Conservation (phyloP, 2,797 vertebrate species). For the Pseudomugil tenellus region DNA sequence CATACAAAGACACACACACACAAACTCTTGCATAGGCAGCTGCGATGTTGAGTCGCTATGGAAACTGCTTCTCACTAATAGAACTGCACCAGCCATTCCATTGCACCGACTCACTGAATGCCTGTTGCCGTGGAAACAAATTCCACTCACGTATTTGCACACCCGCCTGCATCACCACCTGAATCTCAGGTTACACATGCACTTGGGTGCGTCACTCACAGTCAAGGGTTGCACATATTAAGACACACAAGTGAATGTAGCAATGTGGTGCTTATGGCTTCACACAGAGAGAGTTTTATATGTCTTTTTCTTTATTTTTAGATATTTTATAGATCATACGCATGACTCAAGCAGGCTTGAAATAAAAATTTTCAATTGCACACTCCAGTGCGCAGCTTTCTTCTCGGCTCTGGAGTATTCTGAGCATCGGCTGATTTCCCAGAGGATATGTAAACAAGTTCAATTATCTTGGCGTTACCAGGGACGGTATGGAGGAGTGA, state of each 20-base stretch:
- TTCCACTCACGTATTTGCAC: conserved; percentile 87
- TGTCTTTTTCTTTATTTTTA: not conserved
- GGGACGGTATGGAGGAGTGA: conserved; percentile 68
- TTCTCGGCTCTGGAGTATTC: conserved; percentile 65
- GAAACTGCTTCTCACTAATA: conserved; percentile 87
- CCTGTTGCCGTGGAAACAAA: conserved; percentile 87
- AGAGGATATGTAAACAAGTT: conserved; percentile 80
- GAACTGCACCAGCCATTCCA: conserved; percentile 86
- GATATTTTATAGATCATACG: conserved; percentile 46
- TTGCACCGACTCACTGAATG: conserved; percentile 84
- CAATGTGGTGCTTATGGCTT: conserved; percentile 46
- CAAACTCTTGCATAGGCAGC: conserved; percentile 80
- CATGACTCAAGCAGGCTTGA: conserved; percentile 54
- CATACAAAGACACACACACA: conserved; percentile 66
- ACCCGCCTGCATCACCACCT: conserved; percentile 85
- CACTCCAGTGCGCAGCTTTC: conserved; percentile 41
- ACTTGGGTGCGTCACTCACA: conserved; percentile 74
- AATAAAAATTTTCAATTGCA: conserved; percentile 50
- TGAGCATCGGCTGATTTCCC: conserved; percentile 78
- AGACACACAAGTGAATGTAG: conserved; percentile 10
- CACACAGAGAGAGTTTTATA: conserved; percentile 26
- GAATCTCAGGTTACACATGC: conserved; percentile 85
- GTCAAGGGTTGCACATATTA: conserved; percentile 8
- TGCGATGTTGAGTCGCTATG: conserved; percentile 86
- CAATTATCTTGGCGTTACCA: conserved; percentile 78